phyloP scores from a whole-genome alignment of 2,113 vertebrate genomes.

The Aldabrachelys gigantea region DNA sequence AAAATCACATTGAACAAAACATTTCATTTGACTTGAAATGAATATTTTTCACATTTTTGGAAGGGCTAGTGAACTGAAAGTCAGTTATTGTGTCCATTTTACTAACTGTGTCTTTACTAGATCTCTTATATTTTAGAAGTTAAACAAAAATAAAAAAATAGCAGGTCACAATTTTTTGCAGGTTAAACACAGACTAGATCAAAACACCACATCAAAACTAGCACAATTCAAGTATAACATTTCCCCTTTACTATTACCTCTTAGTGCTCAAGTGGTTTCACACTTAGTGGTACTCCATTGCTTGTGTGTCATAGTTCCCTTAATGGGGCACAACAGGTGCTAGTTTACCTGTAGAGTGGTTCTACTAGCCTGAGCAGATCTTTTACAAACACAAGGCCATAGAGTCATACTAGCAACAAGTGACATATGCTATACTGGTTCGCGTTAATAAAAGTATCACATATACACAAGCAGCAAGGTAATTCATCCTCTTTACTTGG shows the following conservation, averaged over 20 bases:
- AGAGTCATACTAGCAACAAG: background rate
- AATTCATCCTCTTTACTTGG: background rate
- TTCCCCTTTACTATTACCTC: background rate
- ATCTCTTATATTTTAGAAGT: background rate
- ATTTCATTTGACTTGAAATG: background rate
- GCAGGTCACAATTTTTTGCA: background rate
- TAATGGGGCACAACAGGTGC: background rate
- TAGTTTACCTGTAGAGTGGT: accelerated
- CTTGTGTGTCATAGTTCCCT: background rate
- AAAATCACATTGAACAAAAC: background rate
- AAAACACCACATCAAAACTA: background rate
- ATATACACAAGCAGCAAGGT: background rate
- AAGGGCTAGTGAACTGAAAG: background rate
- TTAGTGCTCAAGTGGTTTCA: background rate
- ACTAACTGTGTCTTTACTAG: too few relatives aligned
- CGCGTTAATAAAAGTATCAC: background rate
- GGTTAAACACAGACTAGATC: background rate
- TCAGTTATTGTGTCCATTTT: background rate
- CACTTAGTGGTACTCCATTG: background rate
- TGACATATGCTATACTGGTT: background rate
- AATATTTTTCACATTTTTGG: background rate
- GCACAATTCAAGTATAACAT: background rate
- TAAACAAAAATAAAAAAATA: background rate
- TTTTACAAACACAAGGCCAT: background rate
- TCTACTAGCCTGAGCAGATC: background rate